phyloP scores from a whole-genome alignment of 2,888 invertebrate genomes.

The Agapostemon virescens region DNA sequence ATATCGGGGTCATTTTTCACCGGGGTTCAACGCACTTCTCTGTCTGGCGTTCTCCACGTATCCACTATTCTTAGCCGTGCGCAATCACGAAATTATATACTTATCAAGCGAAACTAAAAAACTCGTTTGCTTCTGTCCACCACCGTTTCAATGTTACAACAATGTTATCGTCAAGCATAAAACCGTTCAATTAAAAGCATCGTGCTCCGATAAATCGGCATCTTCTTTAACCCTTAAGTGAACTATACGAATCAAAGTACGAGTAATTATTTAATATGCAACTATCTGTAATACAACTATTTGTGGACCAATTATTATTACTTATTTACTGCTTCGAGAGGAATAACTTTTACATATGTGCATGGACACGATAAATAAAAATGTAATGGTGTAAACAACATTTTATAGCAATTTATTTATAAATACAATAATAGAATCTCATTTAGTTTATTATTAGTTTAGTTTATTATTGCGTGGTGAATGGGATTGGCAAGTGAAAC shows the following conservation, averaged over 20 bases:
- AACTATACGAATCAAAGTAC: background rate
- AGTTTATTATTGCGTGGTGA: too few species aligned
- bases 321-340: too few species aligned
- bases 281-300: too few species aligned
- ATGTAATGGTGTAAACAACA: too few species aligned
- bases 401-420: too few species aligned
- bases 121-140: background rate
- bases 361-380: too few species aligned
- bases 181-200: background rate
- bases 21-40: conserved; percentile 34
- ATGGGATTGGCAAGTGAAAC: too few species aligned
- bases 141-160: background rate
- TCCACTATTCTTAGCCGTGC: conserved; percentile 17
- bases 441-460: too few species aligned
- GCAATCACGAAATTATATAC: conserved; percentile 13
- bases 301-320: too few species aligned
- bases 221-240: background rate
- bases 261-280: background rate
- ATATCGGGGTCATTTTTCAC: conserved; percentile 35
- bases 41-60: background rate
- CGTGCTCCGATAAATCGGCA: background rate
- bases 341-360: too few species aligned
- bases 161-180: background rate
- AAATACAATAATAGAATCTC: too few species aligned
- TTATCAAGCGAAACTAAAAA: conserved; percentile 4